Evolutionary conservation across 1,140 invertebrate genomes (phyloP).

Genomic region (Latrodectus geometricus): DNA sequence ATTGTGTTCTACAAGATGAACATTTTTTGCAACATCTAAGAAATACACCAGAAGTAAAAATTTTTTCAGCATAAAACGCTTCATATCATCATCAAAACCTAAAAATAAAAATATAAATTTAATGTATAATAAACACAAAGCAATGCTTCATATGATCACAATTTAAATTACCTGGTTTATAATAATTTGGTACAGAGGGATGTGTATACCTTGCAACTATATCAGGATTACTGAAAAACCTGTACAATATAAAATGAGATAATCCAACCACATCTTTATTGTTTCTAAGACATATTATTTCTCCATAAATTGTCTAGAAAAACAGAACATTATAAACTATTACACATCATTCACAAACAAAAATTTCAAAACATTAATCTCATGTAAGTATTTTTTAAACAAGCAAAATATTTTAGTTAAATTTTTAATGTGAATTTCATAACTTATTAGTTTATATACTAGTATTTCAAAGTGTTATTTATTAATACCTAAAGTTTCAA

Average conservation of each 20-base stretch:
- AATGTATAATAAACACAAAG: background rate
- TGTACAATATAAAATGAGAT: slow-evolving; percentile 78
- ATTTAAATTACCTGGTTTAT: slow-evolving; percentile 68
- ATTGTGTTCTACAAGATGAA: slow-evolving; percentile 85
- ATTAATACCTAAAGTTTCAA: background rate
- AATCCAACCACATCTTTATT: slow-evolving; percentile 85
- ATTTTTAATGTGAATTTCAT: too few relatives aligned
- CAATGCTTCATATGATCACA: background rate
- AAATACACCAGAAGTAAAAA: slow-evolving; percentile 86
- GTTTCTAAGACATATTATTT: slow-evolving; percentile 78
- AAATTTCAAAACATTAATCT: too few relatives aligned
- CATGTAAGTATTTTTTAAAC: too few relatives aligned
- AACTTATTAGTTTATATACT: too few relatives aligned
- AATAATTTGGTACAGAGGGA: slow-evolving; percentile 71
- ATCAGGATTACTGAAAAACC: slow-evolving; percentile 70
- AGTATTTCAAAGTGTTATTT: too few relatives aligned
- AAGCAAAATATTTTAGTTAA: too few relatives aligned
- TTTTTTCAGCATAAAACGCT: slow-evolving; percentile 87
- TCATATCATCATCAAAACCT: slow-evolving; percentile 75
- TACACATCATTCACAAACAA: too few relatives aligned
- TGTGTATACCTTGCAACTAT: slow-evolving; percentile 69
- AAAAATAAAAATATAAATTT: slow-evolving; percentile 68
- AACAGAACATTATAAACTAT: background rate
- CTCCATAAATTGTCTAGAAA: slow-evolving; percentile 77
- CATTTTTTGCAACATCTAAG: slow-evolving; percentile 84